Percentiles rank a stretch among this genome's conserved stretches.
Evolutionary conservation across 64 coral and sea anemone genomes (phyloP).

Genomic region (Montipora capricornis): DNA sequence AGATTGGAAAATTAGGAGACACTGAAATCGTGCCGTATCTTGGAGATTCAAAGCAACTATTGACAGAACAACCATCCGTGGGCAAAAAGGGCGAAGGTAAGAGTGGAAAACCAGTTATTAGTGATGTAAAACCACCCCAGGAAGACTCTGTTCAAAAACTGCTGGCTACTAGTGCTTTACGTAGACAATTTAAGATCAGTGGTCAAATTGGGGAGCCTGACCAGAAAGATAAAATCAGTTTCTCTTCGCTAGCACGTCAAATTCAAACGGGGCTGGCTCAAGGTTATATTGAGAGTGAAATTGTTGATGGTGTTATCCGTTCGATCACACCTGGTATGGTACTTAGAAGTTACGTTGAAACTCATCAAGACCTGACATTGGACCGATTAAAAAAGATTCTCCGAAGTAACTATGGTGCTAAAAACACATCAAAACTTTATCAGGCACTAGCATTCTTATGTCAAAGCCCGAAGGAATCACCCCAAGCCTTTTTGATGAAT

Average conservation of each 20-base stretch:
- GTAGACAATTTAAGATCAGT: constrained; percentile 68
- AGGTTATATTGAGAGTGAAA: constrained; percentile 48
- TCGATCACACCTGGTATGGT: constrained; percentile 68
- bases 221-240: constrained; percentile 65
- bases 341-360: constrained; percentile 61
- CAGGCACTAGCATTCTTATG: constrained; percentile 40
- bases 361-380: constrained; percentile 44
- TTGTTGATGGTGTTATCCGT: constrained; percentile 67
- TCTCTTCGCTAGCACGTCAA: constrained; percentile 35
- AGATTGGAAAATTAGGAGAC: background rate
- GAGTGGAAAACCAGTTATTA: constrained; percentile 14
- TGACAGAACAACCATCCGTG: background rate
- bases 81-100: constrained; percentile 28
- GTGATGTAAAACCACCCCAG: background rate
- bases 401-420: constrained; percentile 25
- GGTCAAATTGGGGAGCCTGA: constrained; percentile 54
- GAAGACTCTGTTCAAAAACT: constrained; percentile 31
- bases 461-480: constrained; percentile 58
- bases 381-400: constrained; percentile 56
- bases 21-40: constrained; percentile 32
- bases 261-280: constrained; percentile 9
- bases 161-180: constrained; percentile 27
- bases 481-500: constrained; percentile 71
- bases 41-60: constrained; percentile 21
- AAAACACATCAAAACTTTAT: constrained; percentile 56